These are phyloP conservation scores for Corapipo altera DNA, from an alignment of 2,113 vertebrate species.

Conservation along the genomic window DNA sequence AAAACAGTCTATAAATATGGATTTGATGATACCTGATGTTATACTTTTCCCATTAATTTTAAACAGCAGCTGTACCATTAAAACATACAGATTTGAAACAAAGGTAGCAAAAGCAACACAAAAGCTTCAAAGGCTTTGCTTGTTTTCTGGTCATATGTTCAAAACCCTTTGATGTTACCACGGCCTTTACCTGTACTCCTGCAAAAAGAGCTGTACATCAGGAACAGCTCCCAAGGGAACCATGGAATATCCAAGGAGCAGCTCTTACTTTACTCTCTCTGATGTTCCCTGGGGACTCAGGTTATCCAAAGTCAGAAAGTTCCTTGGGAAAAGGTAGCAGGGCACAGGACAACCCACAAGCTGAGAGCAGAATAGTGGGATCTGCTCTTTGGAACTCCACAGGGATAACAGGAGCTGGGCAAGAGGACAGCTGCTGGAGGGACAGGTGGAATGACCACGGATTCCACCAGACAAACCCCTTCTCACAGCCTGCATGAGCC, in stretches of 20 bases:
- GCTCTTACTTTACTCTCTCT: too few species aligned
- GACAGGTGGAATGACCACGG: neutral
- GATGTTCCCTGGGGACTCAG: fast-evolving
- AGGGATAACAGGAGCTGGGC: neutral
- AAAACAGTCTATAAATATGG: neutral
- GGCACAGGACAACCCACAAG: fast-evolving
- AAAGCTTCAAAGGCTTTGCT: neutral
- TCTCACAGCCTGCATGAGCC: neutral
- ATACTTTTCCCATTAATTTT: neutral
- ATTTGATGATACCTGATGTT: neutral
- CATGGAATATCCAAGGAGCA: neutral
- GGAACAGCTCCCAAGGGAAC: neutral
- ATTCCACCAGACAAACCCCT: neutral
- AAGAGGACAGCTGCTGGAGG: neutral
- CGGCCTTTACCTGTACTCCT: neutral
- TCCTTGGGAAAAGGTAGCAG: neutral
- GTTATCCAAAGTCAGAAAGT: neutral
- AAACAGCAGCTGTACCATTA: neutral
- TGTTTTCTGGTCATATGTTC: neutral
- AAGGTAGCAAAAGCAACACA: neutral
- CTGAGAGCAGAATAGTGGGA: fast-evolving
- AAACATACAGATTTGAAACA: neutral
- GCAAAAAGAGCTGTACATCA: neutral
- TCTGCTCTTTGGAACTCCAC: neutral
- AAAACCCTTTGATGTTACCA: neutral